Base-by-base conservation (phyloP, 1,140 invertebrate genomes). In the Zaprionus davidi region DNA sequence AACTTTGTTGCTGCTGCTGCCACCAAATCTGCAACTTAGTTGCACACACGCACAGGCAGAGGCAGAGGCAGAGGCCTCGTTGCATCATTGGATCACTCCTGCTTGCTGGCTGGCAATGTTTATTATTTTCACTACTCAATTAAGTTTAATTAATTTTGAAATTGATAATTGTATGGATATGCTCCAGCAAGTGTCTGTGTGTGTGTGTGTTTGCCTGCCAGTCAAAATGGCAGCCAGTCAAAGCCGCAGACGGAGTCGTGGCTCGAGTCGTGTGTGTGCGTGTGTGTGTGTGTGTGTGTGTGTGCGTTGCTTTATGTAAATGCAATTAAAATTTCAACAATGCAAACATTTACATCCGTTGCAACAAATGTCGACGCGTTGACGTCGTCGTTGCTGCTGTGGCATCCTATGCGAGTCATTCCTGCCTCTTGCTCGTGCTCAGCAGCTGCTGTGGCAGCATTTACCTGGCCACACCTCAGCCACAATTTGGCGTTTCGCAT, bases 321-420 rank as follows among this genome's bases (percentile, higher is more conserved):
- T 91, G 87, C 87, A 91, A 91, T 91, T 91, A 91, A 91, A 91
- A 91, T 91, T 91, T 87, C 83, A 91, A 91, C 87, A 91, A 91
- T 87, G 87, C 88, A 91, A 91, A 91, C 88, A 91, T 91, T 91
- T 91, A 91, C 87, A 87, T 91, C 87, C 88, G 87, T 88, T 84
- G 88, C 84, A 88, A 87, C 84, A 87, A 87, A 88, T 88, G 85
- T 83, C 75, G 84, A 70, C 56, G 71, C 58, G 31, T 57, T 55
- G 69, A 71, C 41, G 31, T 2, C 31, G 31, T 15, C 53, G 57
- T 20, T 17, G 66, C n/a, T 17, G n/a, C 41, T 17, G 53, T 58
- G 53, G 60, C 76, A 71, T 79, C 78, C 67, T 83, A 67, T 73
- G 77, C 73, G 66, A 79, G 69, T 53, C 78, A 81, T 81, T 69